Percentiles rank a stretch among this genome's conserved stretches.
Evolutionary conservation across 1,140 invertebrate genomes (phyloP).

Genomic region (Drosophila nasuta): DNA sequence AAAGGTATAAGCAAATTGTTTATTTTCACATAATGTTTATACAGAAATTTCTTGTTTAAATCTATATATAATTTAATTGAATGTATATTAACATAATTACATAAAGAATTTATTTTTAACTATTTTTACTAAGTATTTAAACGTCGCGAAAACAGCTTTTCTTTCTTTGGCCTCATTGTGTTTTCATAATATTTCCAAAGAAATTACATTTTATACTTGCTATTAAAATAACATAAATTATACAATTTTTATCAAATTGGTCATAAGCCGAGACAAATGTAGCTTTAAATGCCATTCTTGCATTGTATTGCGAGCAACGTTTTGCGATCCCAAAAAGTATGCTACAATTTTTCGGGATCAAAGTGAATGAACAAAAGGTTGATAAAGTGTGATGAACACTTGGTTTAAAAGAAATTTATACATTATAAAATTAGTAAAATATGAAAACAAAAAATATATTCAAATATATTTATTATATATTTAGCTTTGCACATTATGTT

Average conservation of each 20-base stretch:
- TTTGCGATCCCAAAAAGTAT: background rate
- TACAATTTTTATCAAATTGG: background rate
- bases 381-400: no score
- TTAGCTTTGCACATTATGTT: no score
- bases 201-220: conserved; percentile 47
- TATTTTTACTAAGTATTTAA: background rate
- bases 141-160: background rate
- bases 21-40: no score
- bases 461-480: no score
- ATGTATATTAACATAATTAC: background rate
- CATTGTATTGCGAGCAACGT: background rate
- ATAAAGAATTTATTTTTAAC: no score
- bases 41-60: no score
- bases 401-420: no score
- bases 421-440: no score
- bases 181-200: conserved; percentile 47
- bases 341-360: background rate
- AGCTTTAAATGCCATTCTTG: background rate
- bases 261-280: conserved; percentile 3
- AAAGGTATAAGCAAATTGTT: background rate
- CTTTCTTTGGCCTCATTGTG: conserved; percentile 28
- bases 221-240: conserved; percentile 60
- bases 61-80: no score
- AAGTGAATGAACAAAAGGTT: background rate
- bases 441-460: no score